Base-by-base conservation (phyloP, 1,140 invertebrate species). In the Subanguina moxae region DNA sequence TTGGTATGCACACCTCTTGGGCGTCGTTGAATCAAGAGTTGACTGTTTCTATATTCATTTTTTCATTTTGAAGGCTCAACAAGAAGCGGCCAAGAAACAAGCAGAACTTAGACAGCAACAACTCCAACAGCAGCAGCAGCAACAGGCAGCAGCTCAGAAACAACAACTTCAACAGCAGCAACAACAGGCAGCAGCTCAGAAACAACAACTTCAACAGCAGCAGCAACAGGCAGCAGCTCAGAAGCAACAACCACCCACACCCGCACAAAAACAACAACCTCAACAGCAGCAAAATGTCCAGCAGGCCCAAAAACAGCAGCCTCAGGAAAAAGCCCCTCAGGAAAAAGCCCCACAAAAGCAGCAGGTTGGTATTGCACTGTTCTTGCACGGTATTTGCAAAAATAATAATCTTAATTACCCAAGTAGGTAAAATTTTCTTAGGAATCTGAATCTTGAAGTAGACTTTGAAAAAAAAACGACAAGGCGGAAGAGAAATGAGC, bases 141-240 rank as follows among this genome's bases (percentile, higher is more conserved):
- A 68, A 57, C 63, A 67, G 19, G 65, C 67, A 43, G 32, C 17
- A 56, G 38, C 67, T 19, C 13, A 32, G 23, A 62, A 69, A 23
- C 25, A n/a, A 19, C 9, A 65, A 42, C 28, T 3, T n/a, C 48
- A 52, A 45, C 43, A 15, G 23, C 48, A 52, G 48, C 48, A 7
- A 1, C 25, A 28, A 23, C 57, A 58, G 19, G 11, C 19, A 25
- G 17, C n/a, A 30, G 23, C 58, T 23, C 48, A 52, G 48, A 52
- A 52, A 15, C 48, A 52, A 25, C 48, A 52, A 25, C n/a, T n/a
- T 45, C 43, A 45, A 45, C 48, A 19, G 48, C 48, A 3, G 48
- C 48, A 3, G 3, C n/a, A 52, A 3, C 48, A 52, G n/a, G 48
- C 48, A 25, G 23, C 8, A 25, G n/a, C 48, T 7, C n/a, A 25